phyloP scores from a whole-genome alignment of 2,888 invertebrate species.

The Saturnia pavonia region DNA sequence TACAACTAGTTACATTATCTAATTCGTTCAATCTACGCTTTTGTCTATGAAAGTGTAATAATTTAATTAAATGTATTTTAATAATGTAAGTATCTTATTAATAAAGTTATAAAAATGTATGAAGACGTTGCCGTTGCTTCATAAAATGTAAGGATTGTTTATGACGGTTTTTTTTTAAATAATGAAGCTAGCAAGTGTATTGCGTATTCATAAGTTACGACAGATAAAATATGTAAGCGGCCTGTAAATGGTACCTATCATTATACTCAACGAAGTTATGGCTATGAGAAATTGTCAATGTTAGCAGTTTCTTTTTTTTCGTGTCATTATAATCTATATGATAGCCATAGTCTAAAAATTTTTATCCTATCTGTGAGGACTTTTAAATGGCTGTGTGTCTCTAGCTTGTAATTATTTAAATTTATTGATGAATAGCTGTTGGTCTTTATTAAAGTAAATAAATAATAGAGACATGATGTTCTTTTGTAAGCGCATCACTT shows the following conservation, averaged over 20 bases:
- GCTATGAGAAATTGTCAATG: neutral
- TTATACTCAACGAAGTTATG: neutral
- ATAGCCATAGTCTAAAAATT: too few species aligned
- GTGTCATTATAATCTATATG: too few species aligned
- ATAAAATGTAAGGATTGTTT: slow-evolving; percentile 12
- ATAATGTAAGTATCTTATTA: neutral
- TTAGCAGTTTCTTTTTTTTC: too few species aligned
- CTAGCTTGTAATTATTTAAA: too few species aligned
- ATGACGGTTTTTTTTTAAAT: slow-evolving; percentile 7
- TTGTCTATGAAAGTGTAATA: slow-evolving; percentile 10
- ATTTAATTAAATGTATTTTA: neutral
- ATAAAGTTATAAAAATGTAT: neutral
- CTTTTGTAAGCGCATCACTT: too few species aligned
- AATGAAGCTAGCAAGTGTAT: neutral
- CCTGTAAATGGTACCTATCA: neutral
- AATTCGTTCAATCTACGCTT: neutral
- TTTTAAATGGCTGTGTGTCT: too few species aligned
- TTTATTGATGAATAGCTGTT: too few species aligned
- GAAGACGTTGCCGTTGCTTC: slow-evolving; percentile 7
- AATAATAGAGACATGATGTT: too few species aligned
- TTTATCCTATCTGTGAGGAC: too few species aligned
- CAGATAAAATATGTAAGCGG: neutral
- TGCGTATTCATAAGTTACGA: neutral
- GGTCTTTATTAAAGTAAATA: too few species aligned
- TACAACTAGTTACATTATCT: slow-evolving; percentile 1